Evolutionary conservation across 2,888 invertebrate species (phyloP).

Genomic region (Mylabris sibirica): DNA sequence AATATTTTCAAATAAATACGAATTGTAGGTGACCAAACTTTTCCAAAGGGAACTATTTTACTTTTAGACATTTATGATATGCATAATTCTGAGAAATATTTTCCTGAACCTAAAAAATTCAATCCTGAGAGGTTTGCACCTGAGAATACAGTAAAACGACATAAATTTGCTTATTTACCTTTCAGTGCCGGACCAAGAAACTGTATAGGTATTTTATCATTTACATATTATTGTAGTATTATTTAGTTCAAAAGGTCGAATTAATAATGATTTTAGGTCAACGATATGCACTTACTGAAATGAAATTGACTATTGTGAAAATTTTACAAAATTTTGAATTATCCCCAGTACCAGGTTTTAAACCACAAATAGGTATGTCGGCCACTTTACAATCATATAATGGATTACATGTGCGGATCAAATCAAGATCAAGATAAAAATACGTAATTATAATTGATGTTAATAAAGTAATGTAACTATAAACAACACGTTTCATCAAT

Average conservation of each 20-base stretch:
- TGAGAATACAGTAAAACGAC: slow-evolving; percentile 49
- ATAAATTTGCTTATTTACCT: slow-evolving; percentile 31
- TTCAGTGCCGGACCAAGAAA: slow-evolving; percentile 32
- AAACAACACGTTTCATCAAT: no score
- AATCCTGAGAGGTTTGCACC: slow-evolving; percentile 57
- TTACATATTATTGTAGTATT: neutral
- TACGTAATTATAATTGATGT: neutral
- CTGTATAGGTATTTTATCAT: slow-evolving; percentile 18
- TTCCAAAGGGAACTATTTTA: slow-evolving; percentile 26
- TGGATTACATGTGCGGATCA: slow-evolving; percentile 42
- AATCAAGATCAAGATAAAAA: slow-evolving; percentile 14
- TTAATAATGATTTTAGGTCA: slow-evolving; percentile 50
- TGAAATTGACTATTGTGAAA: slow-evolving; percentile 54
- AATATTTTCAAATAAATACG: neutral
- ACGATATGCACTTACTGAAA: slow-evolving; percentile 59
- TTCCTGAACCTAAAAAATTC: slow-evolving; percentile 60
- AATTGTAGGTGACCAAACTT: slow-evolving; percentile 23
- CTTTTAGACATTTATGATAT: slow-evolving; percentile 23
- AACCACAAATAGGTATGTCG: slow-evolving; percentile 44
- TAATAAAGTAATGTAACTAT: neutral
- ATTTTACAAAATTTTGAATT: slow-evolving; percentile 55
- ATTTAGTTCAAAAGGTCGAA: neutral
- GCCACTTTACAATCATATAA: slow-evolving; percentile 34
- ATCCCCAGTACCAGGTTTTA: slow-evolving; percentile 50
- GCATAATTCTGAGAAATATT: slow-evolving; percentile 42